These are phyloP conservation scores for Mus spicilegus DNA, from an alignment of 2,113 vertebrate genomes.

Conservation along the genomic window DNA sequence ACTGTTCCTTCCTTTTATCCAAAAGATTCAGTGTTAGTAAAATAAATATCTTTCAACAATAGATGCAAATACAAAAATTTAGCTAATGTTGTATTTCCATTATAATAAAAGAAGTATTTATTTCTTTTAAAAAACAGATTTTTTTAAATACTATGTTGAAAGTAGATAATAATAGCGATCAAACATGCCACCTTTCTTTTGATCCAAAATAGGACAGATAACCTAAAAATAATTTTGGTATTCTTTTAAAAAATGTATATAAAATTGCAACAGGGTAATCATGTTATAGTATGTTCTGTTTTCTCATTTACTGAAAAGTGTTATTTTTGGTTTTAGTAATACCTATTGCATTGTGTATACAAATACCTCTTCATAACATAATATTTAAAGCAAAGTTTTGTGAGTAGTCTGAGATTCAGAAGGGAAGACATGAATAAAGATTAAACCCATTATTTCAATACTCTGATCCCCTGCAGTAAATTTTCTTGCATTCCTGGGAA, in stretches of 20 bases:
- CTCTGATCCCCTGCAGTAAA: constrained; percentile 21
- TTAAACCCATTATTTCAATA: neutral
- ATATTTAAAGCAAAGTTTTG: constrained; percentile 50
- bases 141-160: neutral
- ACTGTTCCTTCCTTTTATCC: neutral
- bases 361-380: constrained; percentile 49
- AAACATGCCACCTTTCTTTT: neutral
- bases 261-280: neutral
- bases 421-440: constrained; percentile 58
- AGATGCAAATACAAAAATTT: neutral
- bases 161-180: neutral
- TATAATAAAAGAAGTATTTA: constrained; percentile 10
- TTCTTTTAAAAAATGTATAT: neutral
- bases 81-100: neutral
- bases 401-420: constrained; percentile 42
- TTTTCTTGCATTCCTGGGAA: constrained; percentile 55
- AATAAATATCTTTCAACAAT: constrained; percentile 1
- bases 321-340: neutral
- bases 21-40: constrained; percentile 34
- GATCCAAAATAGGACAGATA: constrained; percentile 16
- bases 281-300: neutral
- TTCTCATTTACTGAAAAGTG: neutral
- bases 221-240: neutral
- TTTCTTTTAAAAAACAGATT: constrained; percentile 26
- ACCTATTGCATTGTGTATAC: neutral